A percentile compares a stretch with the other conserved stretches of the same genome.
These are phyloP conservation scores for Eristalinus sepulchralis DNA, from an alignment of 2,888 invertebrate genomes.

Conservation along the genomic window DNA sequence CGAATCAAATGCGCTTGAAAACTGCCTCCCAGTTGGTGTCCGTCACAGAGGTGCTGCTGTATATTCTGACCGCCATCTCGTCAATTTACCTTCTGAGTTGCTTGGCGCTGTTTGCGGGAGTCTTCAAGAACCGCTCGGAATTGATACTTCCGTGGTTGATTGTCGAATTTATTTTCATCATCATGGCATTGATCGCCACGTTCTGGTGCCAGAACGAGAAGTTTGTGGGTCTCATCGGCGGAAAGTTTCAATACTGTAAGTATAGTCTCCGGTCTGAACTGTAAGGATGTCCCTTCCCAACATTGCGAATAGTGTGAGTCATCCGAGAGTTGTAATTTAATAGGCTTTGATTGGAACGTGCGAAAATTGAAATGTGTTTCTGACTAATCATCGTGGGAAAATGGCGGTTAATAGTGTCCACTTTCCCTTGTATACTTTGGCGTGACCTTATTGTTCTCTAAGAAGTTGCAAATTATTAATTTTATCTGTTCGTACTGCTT, in stretches of 20 bases:
- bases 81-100: constrained; percentile 78
- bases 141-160: constrained; percentile 79
- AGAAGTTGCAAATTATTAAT: too few species aligned
- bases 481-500: too few species aligned
- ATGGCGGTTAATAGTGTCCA: not conserved
- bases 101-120: constrained; percentile 78
- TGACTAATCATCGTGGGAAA: not conserved
- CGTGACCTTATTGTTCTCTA: too few species aligned
- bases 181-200: constrained; percentile 74
- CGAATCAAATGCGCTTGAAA: constrained; percentile 78
- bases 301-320: not conserved
- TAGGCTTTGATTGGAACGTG: not conserved
- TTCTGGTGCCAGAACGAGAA: constrained; percentile 77
- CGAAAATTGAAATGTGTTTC: not conserved
- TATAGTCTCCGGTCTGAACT: constrained; percentile 13
- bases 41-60: constrained; percentile 77
- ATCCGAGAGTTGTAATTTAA: not conserved
- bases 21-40: constrained; percentile 78
- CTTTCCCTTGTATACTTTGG: not conserved
- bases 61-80: constrained; percentile 75
- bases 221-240: constrained; percentile 76
- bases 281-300: not conserved
- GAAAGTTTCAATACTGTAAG: constrained; percentile 78
- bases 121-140: constrained; percentile 78
- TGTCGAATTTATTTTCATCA: constrained; percentile 77